Percentiles rank a stretch among this genome's conserved stretches.
Evolutionary conservation across 2,113 vertebrate genomes (phyloP).

Genomic region (Lichenostomus cassidix): DNA sequence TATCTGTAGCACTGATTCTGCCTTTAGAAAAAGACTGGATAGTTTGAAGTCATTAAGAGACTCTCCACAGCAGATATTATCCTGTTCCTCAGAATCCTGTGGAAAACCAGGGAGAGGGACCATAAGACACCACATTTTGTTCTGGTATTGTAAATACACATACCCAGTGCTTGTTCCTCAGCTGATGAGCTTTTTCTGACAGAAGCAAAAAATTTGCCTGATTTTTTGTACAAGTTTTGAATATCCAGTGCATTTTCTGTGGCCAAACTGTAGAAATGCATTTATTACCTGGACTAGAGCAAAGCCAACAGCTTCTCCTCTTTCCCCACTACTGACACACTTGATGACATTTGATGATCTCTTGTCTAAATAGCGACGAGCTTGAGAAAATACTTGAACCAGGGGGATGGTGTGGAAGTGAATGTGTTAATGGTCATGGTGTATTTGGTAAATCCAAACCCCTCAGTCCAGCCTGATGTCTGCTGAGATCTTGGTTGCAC

Average conservation of each 20-base stretch:
- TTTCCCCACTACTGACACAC: background rate
- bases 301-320: background rate
- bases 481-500: background rate
- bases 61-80: background rate
- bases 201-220: background rate
- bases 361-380: background rate
- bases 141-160: background rate
- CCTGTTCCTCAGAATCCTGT: background rate
- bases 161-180: background rate
- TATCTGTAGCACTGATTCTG: background rate
- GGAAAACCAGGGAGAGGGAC: background rate
- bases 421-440: rapidly evolving
- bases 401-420: rapidly evolving
- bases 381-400: background rate
- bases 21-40: background rate
- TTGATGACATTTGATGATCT: constrained; percentile 9
- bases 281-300: background rate
- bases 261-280: background rate
- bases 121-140: background rate
- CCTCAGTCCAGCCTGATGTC: background rate
- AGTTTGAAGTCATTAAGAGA: background rate
- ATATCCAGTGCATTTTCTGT: background rate
- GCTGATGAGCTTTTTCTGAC: background rate
- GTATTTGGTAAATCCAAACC: background rate
- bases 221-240: background rate